Percentiles rank a stretch among this genome's conserved stretches.
These are phyloP conservation scores for Macheiramphus alcinus DNA, from an alignment of 2,113 vertebrate species.

Conservation along the genomic window DNA sequence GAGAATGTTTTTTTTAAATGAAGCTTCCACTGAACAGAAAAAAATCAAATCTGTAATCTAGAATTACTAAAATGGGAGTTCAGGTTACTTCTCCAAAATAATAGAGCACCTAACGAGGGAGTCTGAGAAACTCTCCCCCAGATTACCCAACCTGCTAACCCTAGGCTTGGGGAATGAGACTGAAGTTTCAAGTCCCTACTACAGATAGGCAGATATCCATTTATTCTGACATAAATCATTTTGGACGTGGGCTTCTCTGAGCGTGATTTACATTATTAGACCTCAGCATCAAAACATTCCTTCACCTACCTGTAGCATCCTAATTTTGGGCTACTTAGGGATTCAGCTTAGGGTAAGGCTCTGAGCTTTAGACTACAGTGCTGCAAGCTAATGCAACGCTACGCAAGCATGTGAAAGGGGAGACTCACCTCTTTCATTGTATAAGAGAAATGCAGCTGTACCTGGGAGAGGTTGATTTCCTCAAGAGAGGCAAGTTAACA, in stretches of 20 bases:
- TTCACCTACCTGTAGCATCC: neutral
- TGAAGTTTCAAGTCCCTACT: neutral
- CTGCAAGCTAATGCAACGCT: neutral
- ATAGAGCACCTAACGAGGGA: accelerated
- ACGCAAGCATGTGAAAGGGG: accelerated
- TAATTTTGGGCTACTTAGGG: neutral
- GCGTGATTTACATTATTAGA: neutral
- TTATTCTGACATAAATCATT: neutral
- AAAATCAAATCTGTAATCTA: neutral
- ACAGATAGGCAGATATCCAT: neutral
- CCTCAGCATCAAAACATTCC: neutral
- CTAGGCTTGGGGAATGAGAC: neutral
- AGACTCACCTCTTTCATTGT: neutral
- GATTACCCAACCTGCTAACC: neutral
- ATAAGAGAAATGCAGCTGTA: neutral
- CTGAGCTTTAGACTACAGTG: neutral
- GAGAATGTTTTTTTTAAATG: neutral
- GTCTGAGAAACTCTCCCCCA: neutral
- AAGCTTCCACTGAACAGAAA: neutral
- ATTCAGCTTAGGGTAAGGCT: neutral
- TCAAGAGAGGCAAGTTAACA: neutral
- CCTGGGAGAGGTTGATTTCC: neutral
- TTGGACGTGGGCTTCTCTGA: neutral
- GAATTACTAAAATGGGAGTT: neutral
- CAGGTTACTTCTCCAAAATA: neutral